These are phyloP conservation scores for Propithecus coquereli DNA, from an alignment of 2,113 vertebrate species.

Conservation along the genomic window DNA sequence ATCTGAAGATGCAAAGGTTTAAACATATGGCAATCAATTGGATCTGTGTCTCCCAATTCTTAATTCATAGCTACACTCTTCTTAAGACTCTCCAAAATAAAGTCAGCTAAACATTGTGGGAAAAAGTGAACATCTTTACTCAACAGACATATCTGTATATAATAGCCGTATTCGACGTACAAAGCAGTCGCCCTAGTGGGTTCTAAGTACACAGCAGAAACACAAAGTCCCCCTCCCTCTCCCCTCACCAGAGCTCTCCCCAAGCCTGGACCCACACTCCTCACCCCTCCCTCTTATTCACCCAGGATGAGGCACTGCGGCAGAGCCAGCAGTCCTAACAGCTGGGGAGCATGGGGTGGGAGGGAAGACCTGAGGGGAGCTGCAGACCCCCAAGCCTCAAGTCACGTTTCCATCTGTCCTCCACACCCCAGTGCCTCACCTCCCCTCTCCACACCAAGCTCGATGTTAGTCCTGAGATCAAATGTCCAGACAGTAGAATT, in stretches of 20 bases:
- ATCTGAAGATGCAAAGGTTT: background rate
- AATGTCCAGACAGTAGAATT: background rate
- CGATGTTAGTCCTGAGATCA: background rate
- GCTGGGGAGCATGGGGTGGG: no score
- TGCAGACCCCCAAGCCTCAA: background rate
- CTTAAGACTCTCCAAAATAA: background rate
- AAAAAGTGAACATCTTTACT: background rate
- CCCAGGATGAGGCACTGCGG: background rate
- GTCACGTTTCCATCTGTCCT: background rate
- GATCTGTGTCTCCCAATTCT: background rate
- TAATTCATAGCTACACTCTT: no score
- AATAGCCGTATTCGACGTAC: background rate
- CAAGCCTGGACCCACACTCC: background rate
- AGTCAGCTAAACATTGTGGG: background rate
- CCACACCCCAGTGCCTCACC: background rate
- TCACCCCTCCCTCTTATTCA: background rate
- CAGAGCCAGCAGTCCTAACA: background rate
- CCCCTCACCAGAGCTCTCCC: background rate
- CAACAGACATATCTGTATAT: background rate
- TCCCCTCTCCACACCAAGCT: background rate
- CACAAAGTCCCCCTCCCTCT: no score
- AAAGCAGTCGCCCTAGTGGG: accelerated
- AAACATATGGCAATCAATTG: accelerated
- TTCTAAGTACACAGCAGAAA: background rate
- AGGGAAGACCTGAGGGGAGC: background rate